Conservation (phyloP, 2,888 invertebrate species). For the Papilio elwesi region DNA sequence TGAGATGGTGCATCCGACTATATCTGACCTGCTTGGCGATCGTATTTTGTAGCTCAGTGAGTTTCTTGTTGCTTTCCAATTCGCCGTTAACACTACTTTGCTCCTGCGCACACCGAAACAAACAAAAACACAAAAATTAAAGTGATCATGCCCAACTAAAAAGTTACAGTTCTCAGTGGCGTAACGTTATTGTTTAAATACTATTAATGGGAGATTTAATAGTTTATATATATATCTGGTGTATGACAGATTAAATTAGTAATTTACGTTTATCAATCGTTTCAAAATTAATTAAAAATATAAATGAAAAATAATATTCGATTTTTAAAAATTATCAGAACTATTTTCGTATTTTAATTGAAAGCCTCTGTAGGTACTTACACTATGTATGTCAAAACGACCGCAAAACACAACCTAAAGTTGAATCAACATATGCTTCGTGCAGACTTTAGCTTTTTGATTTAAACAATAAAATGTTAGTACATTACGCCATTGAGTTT, state of each 20-base stretch:
- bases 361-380: neutral
- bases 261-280: too few relatives aligned
- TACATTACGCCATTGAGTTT: constrained; percentile 15
- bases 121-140: constrained; percentile 58
- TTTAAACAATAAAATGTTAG: too few relatives aligned
- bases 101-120: constrained; percentile 70
- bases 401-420: neutral
- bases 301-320: too few relatives aligned
- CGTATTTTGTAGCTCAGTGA: constrained; percentile 92
- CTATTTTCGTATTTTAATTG: neutral
- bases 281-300: too few relatives aligned
- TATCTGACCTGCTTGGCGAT: constrained; percentile 92
- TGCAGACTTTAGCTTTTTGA: too few relatives aligned
- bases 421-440: neutral
- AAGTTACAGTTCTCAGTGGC: neutral
- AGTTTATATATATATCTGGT: too few relatives aligned
- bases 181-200: neutral
- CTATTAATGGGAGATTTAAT: neutral
- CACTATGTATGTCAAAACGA: neutral
- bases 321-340: neutral
- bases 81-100: constrained; percentile 77
- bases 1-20: constrained; percentile 7
- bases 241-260: neutral
- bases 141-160: constrained; percentile 43
- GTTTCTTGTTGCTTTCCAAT: constrained; percentile 77